Percentiles rank a stretch among this genome's conserved stretches.
These are phyloP conservation scores for Pollenia angustigena DNA, from an alignment of 2,888 invertebrate genomes.

Conservation along the genomic window DNA sequence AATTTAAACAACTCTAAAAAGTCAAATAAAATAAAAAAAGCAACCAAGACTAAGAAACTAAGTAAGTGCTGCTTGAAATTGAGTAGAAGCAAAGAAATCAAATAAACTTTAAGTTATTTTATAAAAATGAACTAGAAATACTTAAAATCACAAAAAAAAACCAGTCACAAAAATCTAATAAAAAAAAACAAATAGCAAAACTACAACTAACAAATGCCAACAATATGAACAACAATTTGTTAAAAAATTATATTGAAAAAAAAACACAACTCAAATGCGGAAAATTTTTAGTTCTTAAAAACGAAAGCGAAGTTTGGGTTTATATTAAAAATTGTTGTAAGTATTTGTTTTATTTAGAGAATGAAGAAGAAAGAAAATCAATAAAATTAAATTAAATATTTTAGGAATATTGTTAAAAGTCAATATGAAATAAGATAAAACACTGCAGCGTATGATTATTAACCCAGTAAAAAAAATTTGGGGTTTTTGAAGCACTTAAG, in stretches of 20 bases:
- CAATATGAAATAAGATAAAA: neutral
- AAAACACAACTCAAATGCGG: neutral
- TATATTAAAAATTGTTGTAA: neutral
- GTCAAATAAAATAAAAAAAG: constrained; percentile 4
- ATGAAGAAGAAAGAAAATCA: constrained; percentile 1
- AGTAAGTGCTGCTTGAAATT: constrained; percentile 70
- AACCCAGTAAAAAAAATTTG: no score
- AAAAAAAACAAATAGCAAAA: neutral
- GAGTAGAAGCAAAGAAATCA: constrained; percentile 60
- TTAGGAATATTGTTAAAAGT: neutral
- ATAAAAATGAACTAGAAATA: constrained; percentile 53
- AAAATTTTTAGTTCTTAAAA: constrained; percentile 15
- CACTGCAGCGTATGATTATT: constrained; percentile 1
- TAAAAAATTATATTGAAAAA: neutral
- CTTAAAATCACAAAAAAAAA: constrained; percentile 13
- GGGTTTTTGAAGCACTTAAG: no score
- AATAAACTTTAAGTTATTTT: constrained; percentile 63
- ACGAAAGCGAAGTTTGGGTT: neutral
- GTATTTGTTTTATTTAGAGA: neutral
- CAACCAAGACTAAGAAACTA: constrained; percentile 67
- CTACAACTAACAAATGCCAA: constrained; percentile 6
- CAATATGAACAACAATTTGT: constrained; percentile 31
- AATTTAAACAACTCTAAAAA: constrained; percentile 24
- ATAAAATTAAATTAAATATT: constrained; percentile 15
- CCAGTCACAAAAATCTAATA: neutral